Percentiles rank a stretch among this genome's conserved stretches.
These are phyloP conservation scores for Cyrtorhinus lividipennis DNA, from an alignment of 1,140 invertebrate genomes.

Conservation along the genomic window DNA sequence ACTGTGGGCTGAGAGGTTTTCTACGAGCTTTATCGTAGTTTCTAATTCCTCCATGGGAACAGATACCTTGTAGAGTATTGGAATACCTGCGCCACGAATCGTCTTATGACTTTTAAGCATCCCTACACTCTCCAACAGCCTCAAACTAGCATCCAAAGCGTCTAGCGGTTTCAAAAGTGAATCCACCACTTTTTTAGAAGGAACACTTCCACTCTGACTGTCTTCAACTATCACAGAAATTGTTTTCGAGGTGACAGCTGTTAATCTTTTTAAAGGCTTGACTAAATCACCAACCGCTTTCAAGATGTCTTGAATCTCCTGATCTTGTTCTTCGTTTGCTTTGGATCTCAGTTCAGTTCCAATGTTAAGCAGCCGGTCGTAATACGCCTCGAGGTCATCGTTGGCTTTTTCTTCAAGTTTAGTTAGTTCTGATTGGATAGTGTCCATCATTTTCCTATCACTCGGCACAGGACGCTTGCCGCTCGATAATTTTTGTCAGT, in stretches of 20 bases:
- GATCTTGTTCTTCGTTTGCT: constrained; percentile 16
- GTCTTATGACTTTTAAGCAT: constrained; percentile 17
- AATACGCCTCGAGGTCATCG: constrained; percentile 17
- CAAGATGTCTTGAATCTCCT: constrained; percentile 22
- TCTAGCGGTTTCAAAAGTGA: constrained; percentile 23
- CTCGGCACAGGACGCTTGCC: constrained; percentile 6
- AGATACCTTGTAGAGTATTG: constrained; percentile 23
- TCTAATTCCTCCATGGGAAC: constrained; percentile 25
- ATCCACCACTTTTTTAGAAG: constrained; percentile 19
- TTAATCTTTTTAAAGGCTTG: constrained; percentile 22
- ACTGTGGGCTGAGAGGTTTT: constrained; percentile 25
- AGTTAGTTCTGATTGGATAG: constrained; percentile 16
- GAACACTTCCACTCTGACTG: constrained; percentile 12
- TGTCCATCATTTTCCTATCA: constrained; percentile 16
- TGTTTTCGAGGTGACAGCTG: constrained; percentile 23
- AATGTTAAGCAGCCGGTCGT: constrained; percentile 11
- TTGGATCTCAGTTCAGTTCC: constrained; percentile 14
- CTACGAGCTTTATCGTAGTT: constrained; percentile 25
- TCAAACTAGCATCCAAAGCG: constrained; percentile 20
- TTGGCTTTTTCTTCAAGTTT: constrained; percentile 20
- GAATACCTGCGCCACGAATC: constrained; percentile 20
- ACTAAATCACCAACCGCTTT: constrained; percentile 20
- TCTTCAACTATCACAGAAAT: constrained; percentile 22
- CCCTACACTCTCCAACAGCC: constrained; percentile 20
- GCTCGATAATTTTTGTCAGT: constrained; percentile 17